Base-by-base conservation (phyloP, 1,140 invertebrate species). In the Zaprionus ornatus region DNA sequence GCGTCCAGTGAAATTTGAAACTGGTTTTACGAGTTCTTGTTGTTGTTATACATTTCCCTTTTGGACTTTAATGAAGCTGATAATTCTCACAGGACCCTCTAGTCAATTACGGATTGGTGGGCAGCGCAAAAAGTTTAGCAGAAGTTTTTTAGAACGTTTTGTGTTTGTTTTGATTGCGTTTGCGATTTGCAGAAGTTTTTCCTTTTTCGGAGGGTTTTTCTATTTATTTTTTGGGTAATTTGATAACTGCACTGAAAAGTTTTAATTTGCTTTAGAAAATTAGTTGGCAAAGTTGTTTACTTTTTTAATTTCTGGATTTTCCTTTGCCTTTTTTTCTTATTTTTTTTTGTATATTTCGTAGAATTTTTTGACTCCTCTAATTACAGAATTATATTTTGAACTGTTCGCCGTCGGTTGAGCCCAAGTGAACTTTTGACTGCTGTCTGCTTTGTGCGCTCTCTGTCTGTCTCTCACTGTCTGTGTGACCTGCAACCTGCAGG, bases 401-500 rank as follows among this genome's bases (percentile, higher is more conserved):
- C 17, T 27, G 29, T 75, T 76, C 64, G 40, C 69, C 74, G 74
- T 66, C 74, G 74, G 74, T 37, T 23, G 25, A 15, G 6, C 21
- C 50, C 21, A 54, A 17, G 23, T 37, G 45, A 2, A 10, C 40
- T 19, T 25, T 35, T 50, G 12, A 40, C 2, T 40, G 27, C 27
- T n/a, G 35, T 37, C 9, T 10, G 27, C 9, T 23, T 40, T 19
- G 6, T 13, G 15, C 25, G 29, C 19, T 63, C 10, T 21, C 25
- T 35, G n/a, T 10, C 23, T 19, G 10, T 32, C 25, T 32, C 40
- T 4, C 15, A 10, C 21, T 40, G 60, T 17, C 19, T 19, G 50
- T 4, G 19, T 9, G 29, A 32, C 60, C 25, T 64, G 70, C 74
- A 27, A 64, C 61, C 77, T 62, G 56, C 57, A 71, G 68, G 84